These are phyloP conservation scores for Callipepla californica DNA, from an alignment of 2,113 vertebrate genomes.

Conservation along the genomic window DNA sequence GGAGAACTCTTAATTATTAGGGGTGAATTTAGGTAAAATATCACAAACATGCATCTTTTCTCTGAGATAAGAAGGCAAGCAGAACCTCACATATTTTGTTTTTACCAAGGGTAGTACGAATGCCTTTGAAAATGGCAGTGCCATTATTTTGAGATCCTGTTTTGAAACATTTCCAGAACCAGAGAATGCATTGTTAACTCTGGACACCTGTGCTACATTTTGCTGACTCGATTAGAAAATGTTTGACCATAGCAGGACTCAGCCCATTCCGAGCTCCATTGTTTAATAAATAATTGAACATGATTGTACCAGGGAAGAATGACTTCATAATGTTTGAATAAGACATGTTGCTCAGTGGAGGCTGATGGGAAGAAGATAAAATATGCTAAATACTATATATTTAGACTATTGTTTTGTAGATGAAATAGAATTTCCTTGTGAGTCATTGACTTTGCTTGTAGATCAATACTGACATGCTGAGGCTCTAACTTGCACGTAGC, in stretches of 20 bases:
- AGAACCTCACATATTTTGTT: not conserved
- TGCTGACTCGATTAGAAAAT: not conserved
- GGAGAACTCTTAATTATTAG: not conserved
- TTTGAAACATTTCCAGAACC: not conserved
- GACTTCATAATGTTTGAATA: slow-evolving; percentile 56
- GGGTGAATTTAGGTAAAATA: too few species aligned
- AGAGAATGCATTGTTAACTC: not conserved
- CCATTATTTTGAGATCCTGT: not conserved
- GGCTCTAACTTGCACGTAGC: fast-evolving
- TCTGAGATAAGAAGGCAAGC: not conserved
- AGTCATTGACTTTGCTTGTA: slow-evolving; percentile 5
- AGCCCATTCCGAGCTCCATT: not conserved
- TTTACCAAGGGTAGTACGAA: not conserved
- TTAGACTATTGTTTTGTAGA: slow-evolving; percentile 41
- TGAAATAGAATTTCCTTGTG: slow-evolving; percentile 53
- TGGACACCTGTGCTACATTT: not conserved
- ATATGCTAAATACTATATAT: slow-evolving; percentile 27
- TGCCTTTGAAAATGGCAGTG: not conserved
- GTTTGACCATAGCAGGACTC: not conserved
- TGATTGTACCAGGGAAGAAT: slow-evolving; percentile 40
- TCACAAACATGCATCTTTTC: too few species aligned
- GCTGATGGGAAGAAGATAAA: slow-evolving; percentile 57
- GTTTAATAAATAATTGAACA: slow-evolving; percentile 61
- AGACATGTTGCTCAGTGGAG: not conserved
- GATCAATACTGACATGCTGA: not conserved